A percentile compares a stretch with the other conserved stretches of the same genome.
Evolutionary conservation across 2,113 vertebrate genomes (phyloP).

Genomic region (Vimba vimba): DNA sequence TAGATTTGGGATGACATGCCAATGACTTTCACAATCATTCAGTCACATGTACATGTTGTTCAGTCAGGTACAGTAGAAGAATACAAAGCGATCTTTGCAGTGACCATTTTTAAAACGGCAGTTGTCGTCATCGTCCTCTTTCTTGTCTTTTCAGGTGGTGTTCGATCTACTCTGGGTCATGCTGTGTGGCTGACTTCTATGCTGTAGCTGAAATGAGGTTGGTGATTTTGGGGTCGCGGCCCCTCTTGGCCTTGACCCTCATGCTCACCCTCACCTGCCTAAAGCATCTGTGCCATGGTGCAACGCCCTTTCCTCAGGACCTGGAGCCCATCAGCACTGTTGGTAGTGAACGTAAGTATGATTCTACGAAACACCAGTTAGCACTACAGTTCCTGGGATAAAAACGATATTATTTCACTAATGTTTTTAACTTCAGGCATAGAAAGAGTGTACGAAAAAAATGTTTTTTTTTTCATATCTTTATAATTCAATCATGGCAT

Average conservation of each 20-base stretch:
- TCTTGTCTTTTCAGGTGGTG: constrained; percentile 61
- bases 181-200: constrained; percentile 72
- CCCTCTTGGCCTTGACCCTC: constrained; percentile 68
- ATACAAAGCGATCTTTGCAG: constrained; percentile 4
- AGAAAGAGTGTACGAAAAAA: not conserved
- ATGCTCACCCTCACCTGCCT: constrained; percentile 66
- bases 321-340: constrained; percentile 77
- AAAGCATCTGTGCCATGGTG: constrained; percentile 65
- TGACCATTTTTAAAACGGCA: not conserved
- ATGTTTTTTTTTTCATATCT: not conserved
- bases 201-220: constrained; percentile 74
- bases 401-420: not conserved
- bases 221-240: constrained; percentile 64
- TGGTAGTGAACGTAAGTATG: constrained; percentile 74
- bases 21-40: not conserved
- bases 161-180: constrained; percentile 65
- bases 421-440: constrained; percentile 16
- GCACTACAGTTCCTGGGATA: not conserved
- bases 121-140: not conserved
- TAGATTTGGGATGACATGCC: not conserved
- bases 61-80: not conserved
- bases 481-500: not conserved
- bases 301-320: constrained; percentile 78
- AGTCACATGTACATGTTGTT: not conserved
- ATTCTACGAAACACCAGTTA: not conserved